These are phyloP conservation scores for Timema cristinae DNA, from an alignment of 2,888 invertebrate genomes.

Conservation along the genomic window DNA sequence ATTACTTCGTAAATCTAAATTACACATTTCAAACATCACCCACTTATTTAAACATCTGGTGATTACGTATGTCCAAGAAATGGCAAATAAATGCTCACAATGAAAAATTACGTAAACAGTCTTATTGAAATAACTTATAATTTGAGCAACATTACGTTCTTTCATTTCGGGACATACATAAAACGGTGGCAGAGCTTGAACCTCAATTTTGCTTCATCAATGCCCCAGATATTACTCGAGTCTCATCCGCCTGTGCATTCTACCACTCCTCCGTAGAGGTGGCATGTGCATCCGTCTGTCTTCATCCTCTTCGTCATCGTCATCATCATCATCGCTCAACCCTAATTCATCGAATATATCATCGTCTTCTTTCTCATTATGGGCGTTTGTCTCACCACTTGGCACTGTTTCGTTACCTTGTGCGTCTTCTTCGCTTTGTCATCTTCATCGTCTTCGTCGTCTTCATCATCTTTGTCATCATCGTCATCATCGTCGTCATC, in stretches of 20 bases:
- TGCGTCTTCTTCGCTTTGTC: not conserved
- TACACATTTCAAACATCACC: no score
- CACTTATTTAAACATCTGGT: no score
- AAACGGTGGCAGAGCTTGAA: not conserved
- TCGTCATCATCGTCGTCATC: slow-evolving; percentile 28
- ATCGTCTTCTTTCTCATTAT: slow-evolving; percentile 40
- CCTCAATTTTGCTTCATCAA: not conserved
- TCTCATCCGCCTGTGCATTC: slow-evolving; percentile 37
- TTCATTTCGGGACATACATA: not conserved
- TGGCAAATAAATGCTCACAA: no score
- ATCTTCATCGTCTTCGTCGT: slow-evolving; percentile 34
- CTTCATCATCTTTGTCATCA: slow-evolving; percentile 34
- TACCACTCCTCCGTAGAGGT: slow-evolving; percentile 28
- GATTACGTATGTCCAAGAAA: no score
- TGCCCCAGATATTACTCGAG: slow-evolving; percentile 20
- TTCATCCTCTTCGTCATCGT: slow-evolving; percentile 24
- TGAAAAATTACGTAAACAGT: no score
- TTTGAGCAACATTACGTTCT: not conserved
- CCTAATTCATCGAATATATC: slow-evolving; percentile 38
- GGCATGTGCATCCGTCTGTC: not conserved
- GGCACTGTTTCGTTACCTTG: not conserved
- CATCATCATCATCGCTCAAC: slow-evolving; percentile 30
- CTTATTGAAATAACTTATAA: no score
- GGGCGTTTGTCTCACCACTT: slow-evolving; percentile 44
- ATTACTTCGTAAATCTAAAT: no score